phyloP scores from a whole-genome alignment of 2,888 invertebrate genomes.

The Geophilus truncorum region DNA sequence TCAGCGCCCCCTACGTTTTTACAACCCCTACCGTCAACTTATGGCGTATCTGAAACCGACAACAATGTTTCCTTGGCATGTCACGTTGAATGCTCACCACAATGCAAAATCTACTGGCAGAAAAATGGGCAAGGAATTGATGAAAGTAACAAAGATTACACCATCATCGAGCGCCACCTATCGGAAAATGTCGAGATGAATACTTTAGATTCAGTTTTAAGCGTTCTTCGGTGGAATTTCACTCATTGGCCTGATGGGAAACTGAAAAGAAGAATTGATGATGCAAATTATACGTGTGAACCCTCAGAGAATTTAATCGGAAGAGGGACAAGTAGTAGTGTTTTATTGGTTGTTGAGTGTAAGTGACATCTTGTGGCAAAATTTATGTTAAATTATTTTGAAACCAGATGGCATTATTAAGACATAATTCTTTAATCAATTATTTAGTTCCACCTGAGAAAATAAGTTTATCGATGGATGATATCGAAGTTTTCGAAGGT shows the following conservation, averaged over 20 bases:
- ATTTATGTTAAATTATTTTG: no score
- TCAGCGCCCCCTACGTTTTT: neutral
- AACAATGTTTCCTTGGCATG: neutral
- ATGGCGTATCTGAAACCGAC: neutral
- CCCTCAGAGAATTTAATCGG: neutral
- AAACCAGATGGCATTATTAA: no score
- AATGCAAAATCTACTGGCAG: neutral
- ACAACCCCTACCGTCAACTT: neutral
- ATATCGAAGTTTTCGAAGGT: neutral
- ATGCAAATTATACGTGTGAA: neutral
- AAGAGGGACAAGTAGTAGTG: neutral
- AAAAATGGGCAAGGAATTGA: neutral
- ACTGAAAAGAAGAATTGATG: neutral
- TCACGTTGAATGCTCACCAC: neutral
- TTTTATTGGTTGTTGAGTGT: neutral
- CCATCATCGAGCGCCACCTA: neutral
- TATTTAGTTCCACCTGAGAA: neutral
- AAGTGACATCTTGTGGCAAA: neutral
- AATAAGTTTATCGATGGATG: neutral
- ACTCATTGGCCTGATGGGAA: neutral
- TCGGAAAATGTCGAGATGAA: neutral
- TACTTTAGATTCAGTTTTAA: neutral
- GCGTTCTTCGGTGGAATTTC: neutral
- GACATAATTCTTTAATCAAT: neutral
- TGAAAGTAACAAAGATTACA: neutral